Evolutionary conservation across 2,888 invertebrate species (phyloP).

Genomic region (Schizotus pectinicornis): DNA sequence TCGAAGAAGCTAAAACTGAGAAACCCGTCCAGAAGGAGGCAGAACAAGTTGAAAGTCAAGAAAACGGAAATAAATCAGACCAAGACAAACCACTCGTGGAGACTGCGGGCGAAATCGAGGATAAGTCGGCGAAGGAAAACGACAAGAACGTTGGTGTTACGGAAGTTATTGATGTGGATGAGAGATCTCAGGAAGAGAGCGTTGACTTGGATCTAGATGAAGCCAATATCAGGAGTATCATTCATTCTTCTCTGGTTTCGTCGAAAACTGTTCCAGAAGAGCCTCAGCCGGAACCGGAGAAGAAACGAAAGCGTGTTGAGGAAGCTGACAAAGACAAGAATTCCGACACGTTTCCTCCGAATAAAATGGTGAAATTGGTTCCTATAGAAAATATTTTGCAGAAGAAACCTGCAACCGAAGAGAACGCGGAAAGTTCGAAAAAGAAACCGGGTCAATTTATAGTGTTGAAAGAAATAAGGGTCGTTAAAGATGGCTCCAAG

Average conservation of each 20-base stretch:
- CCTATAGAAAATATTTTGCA: slow-evolving; percentile 38
- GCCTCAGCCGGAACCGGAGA: background rate
- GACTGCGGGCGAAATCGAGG: background rate
- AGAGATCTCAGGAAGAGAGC: background rate
- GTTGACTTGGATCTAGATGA: slow-evolving; percentile 31
- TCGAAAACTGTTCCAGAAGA: background rate
- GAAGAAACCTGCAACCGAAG: slow-evolving; percentile 28
- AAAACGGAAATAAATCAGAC: background rate
- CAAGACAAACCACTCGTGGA: background rate
- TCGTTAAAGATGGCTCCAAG: slow-evolving; percentile 13
- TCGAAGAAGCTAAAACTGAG: slow-evolving; percentile 11
- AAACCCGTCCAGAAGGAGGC: slow-evolving; percentile 5
- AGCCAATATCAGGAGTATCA: slow-evolving; percentile 43
- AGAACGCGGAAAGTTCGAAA: slow-evolving; percentile 11
- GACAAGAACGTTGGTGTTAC: background rate
- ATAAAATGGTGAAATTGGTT: slow-evolving; percentile 41
- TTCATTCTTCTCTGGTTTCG: slow-evolving; percentile 44
- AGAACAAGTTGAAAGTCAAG: background rate
- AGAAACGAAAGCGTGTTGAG: background rate
- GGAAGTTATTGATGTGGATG: slow-evolving; percentile 7
- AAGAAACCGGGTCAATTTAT: slow-evolving; percentile 8
- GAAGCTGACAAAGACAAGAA: background rate
- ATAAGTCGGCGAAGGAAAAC: background rate
- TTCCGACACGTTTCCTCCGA: slow-evolving; percentile 17
- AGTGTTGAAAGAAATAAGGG: slow-evolving; percentile 17